A percentile compares a stretch with the other conserved stretches of the same genome.
Evolutionary conservation across 2,888 invertebrate genomes (phyloP).

Genomic region (Trilocha varians): DNA sequence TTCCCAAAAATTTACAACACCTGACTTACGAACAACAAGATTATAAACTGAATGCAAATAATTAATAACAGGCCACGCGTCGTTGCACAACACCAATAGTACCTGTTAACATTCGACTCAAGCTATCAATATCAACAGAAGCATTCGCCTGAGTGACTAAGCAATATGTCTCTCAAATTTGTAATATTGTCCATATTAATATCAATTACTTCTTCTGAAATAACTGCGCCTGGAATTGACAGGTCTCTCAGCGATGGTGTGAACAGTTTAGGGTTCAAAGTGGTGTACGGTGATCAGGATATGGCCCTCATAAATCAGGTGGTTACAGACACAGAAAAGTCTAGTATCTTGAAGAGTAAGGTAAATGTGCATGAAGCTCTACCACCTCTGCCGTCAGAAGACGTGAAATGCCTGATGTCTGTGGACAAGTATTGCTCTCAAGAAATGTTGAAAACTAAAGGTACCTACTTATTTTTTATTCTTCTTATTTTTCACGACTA

Average conservation of each 20-base stretch:
- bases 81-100: constrained; percentile 41
- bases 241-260: constrained; percentile 37
- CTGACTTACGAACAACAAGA: constrained; percentile 35
- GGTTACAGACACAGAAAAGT: constrained; percentile 37
- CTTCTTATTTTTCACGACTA: too few relatives aligned
- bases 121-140: constrained; percentile 12
- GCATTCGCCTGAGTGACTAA: constrained; percentile 15
- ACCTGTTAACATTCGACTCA: constrained; percentile 15
- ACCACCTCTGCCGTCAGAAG: constrained; percentile 36
- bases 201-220: constrained; percentile 19
- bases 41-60: constrained; percentile 32
- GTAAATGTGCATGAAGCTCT: constrained; percentile 30
- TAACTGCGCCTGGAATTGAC: constrained; percentile 29
- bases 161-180: constrained; percentile 28
- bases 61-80: constrained; percentile 36
- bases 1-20: constrained; percentile 17
- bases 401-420: constrained; percentile 63
- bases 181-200: constrained; percentile 12
- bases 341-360: constrained; percentile 26
- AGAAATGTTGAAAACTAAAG: constrained; percentile 50
- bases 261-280: constrained; percentile 34
- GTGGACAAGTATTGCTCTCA: constrained; percentile 50
- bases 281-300: constrained; percentile 53
- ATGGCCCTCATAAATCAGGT: constrained; percentile 44
- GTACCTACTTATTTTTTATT: constrained; percentile 35